Evolutionary conservation across 2,797 vertebrate species (phyloP).

Genomic region (Sorex maritimensis): DNA sequence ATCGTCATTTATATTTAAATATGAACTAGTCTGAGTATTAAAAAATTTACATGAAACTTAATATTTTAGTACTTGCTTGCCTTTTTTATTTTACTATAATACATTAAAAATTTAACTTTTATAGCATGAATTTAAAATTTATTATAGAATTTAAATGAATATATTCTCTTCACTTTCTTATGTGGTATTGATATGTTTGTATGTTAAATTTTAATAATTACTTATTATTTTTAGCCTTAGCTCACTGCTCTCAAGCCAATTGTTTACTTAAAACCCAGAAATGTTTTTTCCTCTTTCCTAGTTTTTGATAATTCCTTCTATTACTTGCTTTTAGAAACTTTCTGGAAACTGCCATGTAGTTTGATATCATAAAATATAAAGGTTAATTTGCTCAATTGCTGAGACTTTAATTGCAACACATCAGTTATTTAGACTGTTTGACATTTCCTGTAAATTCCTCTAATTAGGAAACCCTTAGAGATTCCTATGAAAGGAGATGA

Average conservation of each 20-base stretch:
- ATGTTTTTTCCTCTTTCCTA: slow-evolving; percentile 21
- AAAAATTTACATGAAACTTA: slow-evolving; percentile 60
- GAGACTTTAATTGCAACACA: slow-evolving; percentile 76
- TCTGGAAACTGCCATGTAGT: slow-evolving; percentile 67
- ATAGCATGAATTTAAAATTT: neutral
- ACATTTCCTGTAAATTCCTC: slow-evolving; percentile 81
- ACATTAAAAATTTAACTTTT: slow-evolving; percentile 14
- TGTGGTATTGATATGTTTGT: slow-evolving; percentile 8
- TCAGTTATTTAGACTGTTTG: slow-evolving; percentile 80
- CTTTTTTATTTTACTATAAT: neutral
- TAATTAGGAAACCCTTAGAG: slow-evolving; percentile 78
- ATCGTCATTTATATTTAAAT: slow-evolving; percentile 5
- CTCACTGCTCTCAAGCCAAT: slow-evolving; percentile 52
- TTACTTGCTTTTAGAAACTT: slow-evolving; percentile 73
- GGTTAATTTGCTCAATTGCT: slow-evolving; percentile 80
- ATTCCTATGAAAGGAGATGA: slow-evolving; percentile 49
- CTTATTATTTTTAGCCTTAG: slow-evolving; percentile 54
- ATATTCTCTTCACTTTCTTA: neutral
- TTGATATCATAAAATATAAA: slow-evolving; percentile 68
- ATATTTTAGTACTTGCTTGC: neutral
- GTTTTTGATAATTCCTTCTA: slow-evolving; percentile 57
- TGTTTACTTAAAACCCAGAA: slow-evolving; percentile 47
- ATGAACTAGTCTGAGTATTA: neutral
- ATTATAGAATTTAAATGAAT: neutral
- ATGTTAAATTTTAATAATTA: slow-evolving; percentile 39